Evolutionary conservation across 2,888 invertebrate genomes (phyloP).

Genomic region (Nomada lathburiana): DNA sequence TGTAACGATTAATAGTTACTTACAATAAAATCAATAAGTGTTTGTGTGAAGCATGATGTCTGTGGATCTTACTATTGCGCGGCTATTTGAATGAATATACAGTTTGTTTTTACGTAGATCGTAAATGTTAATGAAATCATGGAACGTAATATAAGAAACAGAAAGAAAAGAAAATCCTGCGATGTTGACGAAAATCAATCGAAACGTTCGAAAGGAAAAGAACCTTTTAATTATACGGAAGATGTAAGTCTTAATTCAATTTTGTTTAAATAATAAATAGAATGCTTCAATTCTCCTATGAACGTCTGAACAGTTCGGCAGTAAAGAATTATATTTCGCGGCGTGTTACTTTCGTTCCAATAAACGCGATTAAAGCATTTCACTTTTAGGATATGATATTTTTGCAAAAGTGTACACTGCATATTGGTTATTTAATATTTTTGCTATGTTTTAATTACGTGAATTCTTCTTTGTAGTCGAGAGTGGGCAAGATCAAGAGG

Average conservation of each 20-base stretch:
- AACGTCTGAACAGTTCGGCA: no score
- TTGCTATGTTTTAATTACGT: neutral
- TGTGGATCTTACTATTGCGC: neutral
- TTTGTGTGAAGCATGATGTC: neutral
- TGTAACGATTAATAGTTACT: neutral
- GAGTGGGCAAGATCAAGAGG: slow-evolving; percentile 86
- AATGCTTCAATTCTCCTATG: neutral
- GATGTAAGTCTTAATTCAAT: slow-evolving; percentile 30
- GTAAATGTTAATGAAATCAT: slow-evolving; percentile 23
- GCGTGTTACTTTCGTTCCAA: no score
- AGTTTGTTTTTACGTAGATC: slow-evolving; percentile 12
- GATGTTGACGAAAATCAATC: neutral
- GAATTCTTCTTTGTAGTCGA: slow-evolving; percentile 39
- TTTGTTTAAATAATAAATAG: neutral
- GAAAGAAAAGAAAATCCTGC: slow-evolving; percentile 18
- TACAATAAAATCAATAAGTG: slow-evolving; percentile 9
- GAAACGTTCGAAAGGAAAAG: slow-evolving; percentile 35
- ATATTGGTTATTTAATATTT: neutral
- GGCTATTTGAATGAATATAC: slow-evolving; percentile 29
- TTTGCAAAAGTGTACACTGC: no score
- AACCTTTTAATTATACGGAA: neutral
- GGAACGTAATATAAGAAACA: slow-evolving; percentile 17
- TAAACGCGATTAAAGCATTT: no score
- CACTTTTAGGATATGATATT: no score
- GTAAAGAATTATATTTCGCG: no score